Evolutionary conservation across 2,113 vertebrate species (phyloP).

Genomic region (Uria aalge): DNA sequence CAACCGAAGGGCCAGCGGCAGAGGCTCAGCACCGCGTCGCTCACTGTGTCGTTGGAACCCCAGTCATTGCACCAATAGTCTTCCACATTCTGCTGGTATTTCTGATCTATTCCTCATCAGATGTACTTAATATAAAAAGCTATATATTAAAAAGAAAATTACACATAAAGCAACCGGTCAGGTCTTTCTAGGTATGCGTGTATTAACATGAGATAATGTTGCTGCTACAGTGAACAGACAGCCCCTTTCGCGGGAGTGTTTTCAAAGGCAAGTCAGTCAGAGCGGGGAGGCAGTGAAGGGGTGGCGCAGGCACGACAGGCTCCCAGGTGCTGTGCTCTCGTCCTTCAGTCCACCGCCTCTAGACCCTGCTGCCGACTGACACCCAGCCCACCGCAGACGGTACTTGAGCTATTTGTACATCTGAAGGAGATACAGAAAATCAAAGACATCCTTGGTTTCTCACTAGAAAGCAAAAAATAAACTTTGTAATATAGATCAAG

Average conservation of each 20-base stretch:
- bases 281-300: neutral
- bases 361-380: neutral
- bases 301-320: neutral
- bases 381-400: rapidly evolving
- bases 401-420: rapidly evolving
- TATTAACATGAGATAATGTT: rapidly evolving
- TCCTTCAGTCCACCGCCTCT: rapidly evolving
- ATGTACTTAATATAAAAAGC: neutral
- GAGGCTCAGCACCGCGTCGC: neutral
- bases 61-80: rapidly evolving
- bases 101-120: neutral
- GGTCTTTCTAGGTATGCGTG: rapidly evolving
- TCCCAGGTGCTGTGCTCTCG: rapidly evolving
- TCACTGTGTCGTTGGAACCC: neutral
- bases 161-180: neutral
- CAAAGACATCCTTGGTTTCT: neutral
- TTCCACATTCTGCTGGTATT: neutral
- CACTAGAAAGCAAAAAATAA: neutral
- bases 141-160: neutral
- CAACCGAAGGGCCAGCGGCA: neutral
- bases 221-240: neutral
- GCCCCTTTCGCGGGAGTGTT: neutral
- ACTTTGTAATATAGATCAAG: neutral
- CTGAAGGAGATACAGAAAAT: neutral
- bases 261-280: neutral